A percentile compares a stretch with the other conserved stretches of the same genome.
Evolutionary conservation across 2,113 vertebrate genomes (phyloP).

Genomic region (Pygoscelis adeliae): DNA sequence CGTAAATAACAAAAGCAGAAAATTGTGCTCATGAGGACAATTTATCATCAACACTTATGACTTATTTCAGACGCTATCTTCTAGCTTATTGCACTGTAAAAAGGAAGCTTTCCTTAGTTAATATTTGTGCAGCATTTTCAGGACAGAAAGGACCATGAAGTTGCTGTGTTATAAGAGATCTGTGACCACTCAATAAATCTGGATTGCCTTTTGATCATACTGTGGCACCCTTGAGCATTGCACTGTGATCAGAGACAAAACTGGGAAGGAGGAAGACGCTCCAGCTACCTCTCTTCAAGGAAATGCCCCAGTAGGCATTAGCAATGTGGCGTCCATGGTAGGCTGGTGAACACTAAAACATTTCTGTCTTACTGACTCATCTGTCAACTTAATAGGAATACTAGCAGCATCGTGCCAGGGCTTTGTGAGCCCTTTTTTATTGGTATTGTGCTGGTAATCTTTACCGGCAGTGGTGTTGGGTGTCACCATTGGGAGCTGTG

Average conservation of each 20-base stretch:
- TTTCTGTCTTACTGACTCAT: background rate
- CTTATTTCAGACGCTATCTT: background rate
- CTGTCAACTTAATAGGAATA: background rate
- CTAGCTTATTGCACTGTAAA: background rate
- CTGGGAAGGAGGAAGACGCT: background rate
- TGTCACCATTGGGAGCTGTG: background rate
- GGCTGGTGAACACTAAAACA: background rate
- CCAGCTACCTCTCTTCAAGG: background rate
- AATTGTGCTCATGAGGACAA: background rate
- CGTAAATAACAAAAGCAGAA: background rate
- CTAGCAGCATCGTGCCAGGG: background rate
- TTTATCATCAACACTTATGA: background rate
- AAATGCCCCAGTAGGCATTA: background rate
- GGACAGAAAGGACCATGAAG: background rate
- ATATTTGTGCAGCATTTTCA: background rate
- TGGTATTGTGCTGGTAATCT: background rate
- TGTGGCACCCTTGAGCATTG: background rate
- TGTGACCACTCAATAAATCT: background rate
- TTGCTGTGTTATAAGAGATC: background rate
- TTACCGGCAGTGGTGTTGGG: background rate
- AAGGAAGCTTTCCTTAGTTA: background rate
- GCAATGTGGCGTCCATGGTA: background rate
- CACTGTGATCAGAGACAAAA: background rate
- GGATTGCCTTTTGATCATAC: background rate
- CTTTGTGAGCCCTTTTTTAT: background rate